Evolutionary conservation across 2,113 vertebrate genomes (phyloP).

Genomic region (Labrus mixtus): DNA sequence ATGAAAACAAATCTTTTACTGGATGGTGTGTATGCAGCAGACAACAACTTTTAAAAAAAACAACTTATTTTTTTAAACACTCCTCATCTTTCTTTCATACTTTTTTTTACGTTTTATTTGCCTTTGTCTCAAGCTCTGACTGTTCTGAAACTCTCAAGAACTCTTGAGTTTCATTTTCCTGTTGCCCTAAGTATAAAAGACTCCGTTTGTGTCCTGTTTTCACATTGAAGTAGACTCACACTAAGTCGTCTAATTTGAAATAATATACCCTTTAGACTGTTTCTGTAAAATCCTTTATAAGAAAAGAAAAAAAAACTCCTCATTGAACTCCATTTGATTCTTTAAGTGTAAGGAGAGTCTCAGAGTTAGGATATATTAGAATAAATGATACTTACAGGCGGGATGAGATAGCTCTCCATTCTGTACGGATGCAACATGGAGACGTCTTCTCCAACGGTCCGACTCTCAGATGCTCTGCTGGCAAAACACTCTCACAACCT

Average conservation of each 20-base stretch:
- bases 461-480: conserved; percentile 68
- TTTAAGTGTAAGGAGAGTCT: not conserved
- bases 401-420: conserved; percentile 88
- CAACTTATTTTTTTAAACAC: not conserved
- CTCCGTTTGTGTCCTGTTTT: conserved; percentile 49
- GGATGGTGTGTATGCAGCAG: not conserved
- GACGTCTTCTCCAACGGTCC: conserved; percentile 74
- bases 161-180: conserved; percentile 75
- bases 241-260: conserved; percentile 24
- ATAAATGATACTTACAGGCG: conserved; percentile 82
- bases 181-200: conserved; percentile 56
- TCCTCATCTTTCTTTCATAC: not conserved
- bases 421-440: conserved; percentile 87
- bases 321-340: not conserved
- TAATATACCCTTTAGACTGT: not conserved
- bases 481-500: conserved; percentile 80
- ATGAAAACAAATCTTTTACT: not conserved
- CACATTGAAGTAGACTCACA: conserved; percentile 50
- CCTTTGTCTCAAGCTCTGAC: conserved; percentile 22
- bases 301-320: no score
- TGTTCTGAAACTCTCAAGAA: conserved; percentile 70
- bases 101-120: not conserved
- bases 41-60: not conserved
- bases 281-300: no score
- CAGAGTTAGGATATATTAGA: conserved; percentile 11